A percentile compares a stretch with the other conserved stretches of the same genome.
Evolutionary conservation across 2,113 vertebrate species (phyloP).

Genomic region (Cebus imitator): DNA sequence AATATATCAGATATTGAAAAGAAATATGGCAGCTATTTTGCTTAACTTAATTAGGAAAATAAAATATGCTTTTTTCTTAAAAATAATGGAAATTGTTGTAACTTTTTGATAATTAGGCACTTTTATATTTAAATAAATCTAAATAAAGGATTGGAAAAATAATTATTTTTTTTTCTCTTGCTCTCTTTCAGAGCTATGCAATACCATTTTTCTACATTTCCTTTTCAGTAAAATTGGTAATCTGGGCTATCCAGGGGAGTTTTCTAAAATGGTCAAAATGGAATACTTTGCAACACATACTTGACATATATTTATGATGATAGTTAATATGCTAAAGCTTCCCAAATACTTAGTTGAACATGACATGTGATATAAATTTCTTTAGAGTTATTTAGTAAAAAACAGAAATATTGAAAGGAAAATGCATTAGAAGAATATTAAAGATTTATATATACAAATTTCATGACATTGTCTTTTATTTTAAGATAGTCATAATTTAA

Average conservation of each 20-base stretch:
- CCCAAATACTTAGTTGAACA: neutral
- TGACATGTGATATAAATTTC: neutral
- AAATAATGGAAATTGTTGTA: neutral
- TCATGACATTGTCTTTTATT: neutral
- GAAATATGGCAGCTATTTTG: neutral
- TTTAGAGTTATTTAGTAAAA: neutral
- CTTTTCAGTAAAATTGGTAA: neutral
- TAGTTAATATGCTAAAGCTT: neutral
- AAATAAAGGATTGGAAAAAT: neutral
- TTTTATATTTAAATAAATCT: neutral
- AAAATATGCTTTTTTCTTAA: neutral
- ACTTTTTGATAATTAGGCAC: slow-evolving; percentile 2
- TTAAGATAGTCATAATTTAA: neutral
- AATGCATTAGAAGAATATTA: neutral
- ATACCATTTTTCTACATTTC: neutral
- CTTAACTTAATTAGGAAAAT: neutral
- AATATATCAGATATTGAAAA: slow-evolving; percentile 3
- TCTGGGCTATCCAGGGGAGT: neutral
- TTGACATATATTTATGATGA: neutral
- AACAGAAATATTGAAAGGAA: neutral
- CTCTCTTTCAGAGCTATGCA: neutral
- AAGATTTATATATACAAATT: neutral
- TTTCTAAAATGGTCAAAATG: neutral
- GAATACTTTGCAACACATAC: neutral
- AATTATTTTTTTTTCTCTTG: neutral